phyloP scores from a whole-genome alignment of 2,797 vertebrate genomes.

The Acomys russatus region DNA sequence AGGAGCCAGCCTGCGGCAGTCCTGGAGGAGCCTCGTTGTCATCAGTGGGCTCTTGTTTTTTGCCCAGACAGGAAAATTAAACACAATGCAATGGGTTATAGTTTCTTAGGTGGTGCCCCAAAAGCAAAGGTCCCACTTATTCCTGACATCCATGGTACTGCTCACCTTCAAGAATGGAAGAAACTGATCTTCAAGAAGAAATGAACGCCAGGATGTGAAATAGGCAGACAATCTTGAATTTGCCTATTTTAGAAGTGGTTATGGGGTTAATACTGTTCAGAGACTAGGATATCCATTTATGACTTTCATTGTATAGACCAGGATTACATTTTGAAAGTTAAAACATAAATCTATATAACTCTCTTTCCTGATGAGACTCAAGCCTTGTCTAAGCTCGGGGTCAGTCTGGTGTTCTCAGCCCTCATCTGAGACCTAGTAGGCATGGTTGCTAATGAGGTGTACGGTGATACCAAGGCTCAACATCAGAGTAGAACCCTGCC shows the following conservation, averaged over 20 bases:
- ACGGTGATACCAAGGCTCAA: conserved; percentile 63
- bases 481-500: conserved; percentile 66
- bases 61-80: conserved; percentile 64
- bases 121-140: conserved; percentile 74
- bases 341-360: conserved; percentile 73
- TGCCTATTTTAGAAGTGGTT: conserved; percentile 83
- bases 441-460: conserved; percentile 69
- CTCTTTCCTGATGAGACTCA: conserved; percentile 65
- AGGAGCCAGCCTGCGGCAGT: conserved; percentile 73
- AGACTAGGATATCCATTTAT: conserved; percentile 71
- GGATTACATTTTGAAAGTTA: conserved; percentile 77
- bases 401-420: conserved; percentile 65
- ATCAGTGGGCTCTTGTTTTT: conserved; percentile 70
- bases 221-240: conserved; percentile 76
- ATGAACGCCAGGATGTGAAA: conserved; percentile 78
- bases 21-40: conserved; percentile 19
- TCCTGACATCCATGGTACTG: conserved; percentile 75
- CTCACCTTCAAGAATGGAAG: conserved; percentile 76
- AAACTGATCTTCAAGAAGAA: conserved; percentile 82
- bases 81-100: conserved; percentile 73
- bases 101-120: conserved; percentile 79
- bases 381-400: conserved; percentile 73
- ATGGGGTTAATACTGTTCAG: conserved; percentile 83
- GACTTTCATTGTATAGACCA: conserved; percentile 74
- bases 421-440: neutral